Conservation (phyloP, 2,888 invertebrate species). For the Temnothorax ravouxi region DNA sequence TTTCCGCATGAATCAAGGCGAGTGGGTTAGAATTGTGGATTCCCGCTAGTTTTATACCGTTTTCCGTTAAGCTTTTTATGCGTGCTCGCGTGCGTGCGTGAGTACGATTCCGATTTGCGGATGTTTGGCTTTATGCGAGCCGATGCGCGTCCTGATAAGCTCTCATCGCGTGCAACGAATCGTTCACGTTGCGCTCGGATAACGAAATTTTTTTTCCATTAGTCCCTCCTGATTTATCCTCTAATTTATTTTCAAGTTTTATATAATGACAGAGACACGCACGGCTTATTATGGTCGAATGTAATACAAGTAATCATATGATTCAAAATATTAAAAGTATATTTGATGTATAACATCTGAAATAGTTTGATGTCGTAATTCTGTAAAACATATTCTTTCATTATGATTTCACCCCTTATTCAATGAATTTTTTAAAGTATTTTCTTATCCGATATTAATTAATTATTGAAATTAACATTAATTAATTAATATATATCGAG, state of each 20-base stretch:
- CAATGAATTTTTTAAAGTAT: neutral
- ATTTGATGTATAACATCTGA: neutral
- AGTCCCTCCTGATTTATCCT: slow-evolving; percentile 1
- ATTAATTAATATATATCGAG: neutral
- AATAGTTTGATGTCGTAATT: neutral
- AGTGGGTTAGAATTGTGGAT: slow-evolving; percentile 49
- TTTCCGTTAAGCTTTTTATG: slow-evolving; percentile 58
- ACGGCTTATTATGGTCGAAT: neutral
- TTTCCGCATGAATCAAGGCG: slow-evolving; percentile 57
- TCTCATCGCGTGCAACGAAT: slow-evolving; percentile 41
- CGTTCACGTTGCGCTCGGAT: slow-evolving; percentile 4
- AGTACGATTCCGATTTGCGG: slow-evolving; percentile 51
- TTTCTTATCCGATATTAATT: neutral
- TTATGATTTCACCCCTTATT: neutral
- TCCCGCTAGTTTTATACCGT: slow-evolving; percentile 63
- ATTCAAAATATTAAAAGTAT: slow-evolving; percentile 14
- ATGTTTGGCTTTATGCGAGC: slow-evolving; percentile 53
- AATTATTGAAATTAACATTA: neutral
- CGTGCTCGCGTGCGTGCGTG: slow-evolving; percentile 49
- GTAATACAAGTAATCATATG: neutral
- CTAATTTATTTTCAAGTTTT: slow-evolving; percentile 15
- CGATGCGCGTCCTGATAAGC: slow-evolving; percentile 44
- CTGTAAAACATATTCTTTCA: neutral
- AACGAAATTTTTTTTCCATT: slow-evolving; percentile 32
- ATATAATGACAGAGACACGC: neutral